phyloP scores from a whole-genome alignment of 2,888 invertebrate species.

The Diploptera punctata region DNA sequence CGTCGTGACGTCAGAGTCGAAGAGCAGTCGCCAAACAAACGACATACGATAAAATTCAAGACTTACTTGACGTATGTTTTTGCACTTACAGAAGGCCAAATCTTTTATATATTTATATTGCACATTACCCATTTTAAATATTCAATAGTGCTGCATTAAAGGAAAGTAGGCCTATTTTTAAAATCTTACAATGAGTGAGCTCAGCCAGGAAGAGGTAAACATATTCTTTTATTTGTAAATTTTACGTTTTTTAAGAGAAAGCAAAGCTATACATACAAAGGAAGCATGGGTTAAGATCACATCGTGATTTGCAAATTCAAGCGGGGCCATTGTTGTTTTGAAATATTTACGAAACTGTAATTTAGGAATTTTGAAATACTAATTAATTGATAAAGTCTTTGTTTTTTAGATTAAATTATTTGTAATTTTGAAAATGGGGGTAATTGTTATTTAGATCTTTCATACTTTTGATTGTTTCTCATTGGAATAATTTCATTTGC shows the following conservation, averaged over 20 bases:
- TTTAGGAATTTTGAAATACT: no score
- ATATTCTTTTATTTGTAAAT: constrained; percentile 25
- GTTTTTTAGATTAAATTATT: no score
- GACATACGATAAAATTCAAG: neutral
- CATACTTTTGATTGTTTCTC: no score
- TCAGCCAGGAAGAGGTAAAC: constrained; percentile 89
- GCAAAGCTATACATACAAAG: neutral
- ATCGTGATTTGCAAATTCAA: constrained; percentile 25
- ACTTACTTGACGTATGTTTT: constrained; percentile 39
- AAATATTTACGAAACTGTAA: neutral
- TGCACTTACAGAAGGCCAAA: neutral
- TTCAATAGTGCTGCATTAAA: neutral
- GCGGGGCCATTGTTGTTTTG: neutral
- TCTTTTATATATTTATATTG: constrained; percentile 32
- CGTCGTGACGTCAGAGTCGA: constrained; percentile 35
- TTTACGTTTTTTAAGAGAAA: constrained; percentile 6
- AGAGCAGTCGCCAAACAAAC: constrained; percentile 45
- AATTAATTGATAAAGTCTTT: no score
- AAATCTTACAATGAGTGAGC: constrained; percentile 72
- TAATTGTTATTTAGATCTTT: no score
- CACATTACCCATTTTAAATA: neutral
- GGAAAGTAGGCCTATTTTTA: constrained; percentile 5
- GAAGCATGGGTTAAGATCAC: neutral
- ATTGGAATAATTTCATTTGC: no score
- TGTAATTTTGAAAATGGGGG: no score